Conservation (phyloP, 2,888 invertebrate species). For the Rhopalosiphum nymphaeae region DNA sequence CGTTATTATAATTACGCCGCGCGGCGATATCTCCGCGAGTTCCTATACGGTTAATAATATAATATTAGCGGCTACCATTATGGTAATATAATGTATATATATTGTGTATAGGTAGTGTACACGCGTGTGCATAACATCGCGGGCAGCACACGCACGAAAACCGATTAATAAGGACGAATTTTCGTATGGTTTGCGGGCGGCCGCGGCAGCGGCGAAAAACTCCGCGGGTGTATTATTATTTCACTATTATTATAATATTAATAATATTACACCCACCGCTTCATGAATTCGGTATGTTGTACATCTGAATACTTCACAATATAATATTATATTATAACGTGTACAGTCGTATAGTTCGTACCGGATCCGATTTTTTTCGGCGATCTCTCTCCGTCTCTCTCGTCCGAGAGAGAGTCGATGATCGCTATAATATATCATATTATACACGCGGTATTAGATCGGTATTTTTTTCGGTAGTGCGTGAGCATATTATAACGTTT, state of each 20-base stretch:
- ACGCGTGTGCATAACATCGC: background rate
- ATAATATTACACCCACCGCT: background rate
- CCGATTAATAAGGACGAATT: background rate
- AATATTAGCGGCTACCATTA: background rate
- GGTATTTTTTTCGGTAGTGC: background rate
- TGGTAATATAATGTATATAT: background rate
- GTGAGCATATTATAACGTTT: background rate
- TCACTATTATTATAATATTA: background rate
- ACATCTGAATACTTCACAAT: background rate
- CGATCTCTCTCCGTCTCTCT: background rate
- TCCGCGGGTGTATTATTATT: conserved; percentile 1
- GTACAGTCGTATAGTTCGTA: background rate
- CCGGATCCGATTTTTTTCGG: background rate
- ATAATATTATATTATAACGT: background rate
- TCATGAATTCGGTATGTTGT: background rate
- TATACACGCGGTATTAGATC: background rate
- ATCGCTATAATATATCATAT: background rate
- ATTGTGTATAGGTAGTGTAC: background rate
- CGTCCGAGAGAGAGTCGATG: background rate
- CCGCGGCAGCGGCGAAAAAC: background rate
- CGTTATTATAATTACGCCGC: background rate
- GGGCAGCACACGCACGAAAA: background rate
- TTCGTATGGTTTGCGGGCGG: background rate
- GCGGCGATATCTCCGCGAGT: background rate
- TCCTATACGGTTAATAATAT: background rate